phyloP scores from a whole-genome alignment of 2,113 vertebrate genomes.

The Callorhinus ursinus region DNA sequence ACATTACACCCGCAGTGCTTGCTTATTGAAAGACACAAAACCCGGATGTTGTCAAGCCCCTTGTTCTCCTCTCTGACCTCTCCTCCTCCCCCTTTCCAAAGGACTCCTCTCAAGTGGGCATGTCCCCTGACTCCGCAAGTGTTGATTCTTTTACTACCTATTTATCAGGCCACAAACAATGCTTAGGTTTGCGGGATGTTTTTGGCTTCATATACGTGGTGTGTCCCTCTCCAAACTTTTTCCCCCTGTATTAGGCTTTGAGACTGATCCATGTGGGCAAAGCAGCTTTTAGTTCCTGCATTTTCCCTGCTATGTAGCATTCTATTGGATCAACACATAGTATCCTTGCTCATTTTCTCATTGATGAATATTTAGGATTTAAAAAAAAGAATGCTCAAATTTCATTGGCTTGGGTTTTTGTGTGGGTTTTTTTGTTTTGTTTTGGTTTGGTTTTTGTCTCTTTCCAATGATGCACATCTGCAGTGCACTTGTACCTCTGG shows the following conservation, averaged over 20 bases:
- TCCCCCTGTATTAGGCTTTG: neutral
- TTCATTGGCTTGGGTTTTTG: neutral
- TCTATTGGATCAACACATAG: neutral
- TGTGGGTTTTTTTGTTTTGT: neutral
- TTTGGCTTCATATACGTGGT: neutral
- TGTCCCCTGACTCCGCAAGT: neutral
- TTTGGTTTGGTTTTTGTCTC: neutral
- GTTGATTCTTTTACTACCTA: neutral
- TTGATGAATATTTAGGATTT: neutral
- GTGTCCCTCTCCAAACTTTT: neutral
- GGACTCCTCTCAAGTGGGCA: neutral
- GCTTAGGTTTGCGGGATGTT: neutral
- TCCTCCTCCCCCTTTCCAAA: neutral
- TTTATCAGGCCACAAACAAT: neutral
- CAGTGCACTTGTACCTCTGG: neutral
- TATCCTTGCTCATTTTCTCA: neutral
- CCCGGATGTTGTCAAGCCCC: conserved; percentile 5
- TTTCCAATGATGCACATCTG: neutral
- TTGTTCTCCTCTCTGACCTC: neutral
- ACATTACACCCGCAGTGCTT: neutral
- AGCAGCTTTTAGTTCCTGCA: neutral
- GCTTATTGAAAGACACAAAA: neutral
- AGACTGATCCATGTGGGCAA: neutral
- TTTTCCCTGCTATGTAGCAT: neutral
- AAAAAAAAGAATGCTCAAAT: rapidly evolving